Evolutionary conservation across 2,888 invertebrate genomes (phyloP).

Genomic region (Escarpia spicata): DNA sequence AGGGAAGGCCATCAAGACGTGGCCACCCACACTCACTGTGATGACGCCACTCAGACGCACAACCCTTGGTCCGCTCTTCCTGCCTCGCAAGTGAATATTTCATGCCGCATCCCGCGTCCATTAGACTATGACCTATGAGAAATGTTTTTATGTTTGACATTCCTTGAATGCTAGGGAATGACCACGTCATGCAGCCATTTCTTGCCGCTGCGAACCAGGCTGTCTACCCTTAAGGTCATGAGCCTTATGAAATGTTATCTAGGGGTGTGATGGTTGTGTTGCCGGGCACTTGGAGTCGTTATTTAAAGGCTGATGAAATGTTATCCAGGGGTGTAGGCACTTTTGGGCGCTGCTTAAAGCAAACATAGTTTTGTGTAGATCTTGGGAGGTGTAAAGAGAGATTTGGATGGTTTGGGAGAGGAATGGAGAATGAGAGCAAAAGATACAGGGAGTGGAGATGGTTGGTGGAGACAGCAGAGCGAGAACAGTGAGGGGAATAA

Average conservation of each 20-base stretch:
- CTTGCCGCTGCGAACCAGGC: neutral
- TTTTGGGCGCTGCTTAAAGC: neutral
- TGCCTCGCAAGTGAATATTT: conserved; percentile 6
- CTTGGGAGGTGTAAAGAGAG: no score
- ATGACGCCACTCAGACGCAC: neutral
- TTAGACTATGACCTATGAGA: conserved; percentile 5
- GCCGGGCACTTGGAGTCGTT: neutral
- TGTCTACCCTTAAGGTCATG: neutral
- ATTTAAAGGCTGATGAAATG: neutral
- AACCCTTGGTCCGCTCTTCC: neutral
- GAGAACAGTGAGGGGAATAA: no score
- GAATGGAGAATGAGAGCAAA: no score
- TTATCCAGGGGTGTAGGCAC: neutral
- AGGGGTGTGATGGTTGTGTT: neutral
- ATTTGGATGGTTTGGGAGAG: no score
- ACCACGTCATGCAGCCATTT: conserved; percentile 3
- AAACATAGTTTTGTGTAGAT: neutral
- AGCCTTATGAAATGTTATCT: neutral
- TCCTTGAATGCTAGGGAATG: neutral
- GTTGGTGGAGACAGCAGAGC: no score
- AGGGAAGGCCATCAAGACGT: neutral
- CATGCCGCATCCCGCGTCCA: neutral
- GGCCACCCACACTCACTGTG: neutral
- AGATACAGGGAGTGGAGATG: no score
- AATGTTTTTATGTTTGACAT: conserved; percentile 13